A percentile compares a stretch with the other conserved stretches of the same genome.
phyloP scores from a whole-genome alignment of 2,888 invertebrate species.

The Sylvicola fuscatus region DNA sequence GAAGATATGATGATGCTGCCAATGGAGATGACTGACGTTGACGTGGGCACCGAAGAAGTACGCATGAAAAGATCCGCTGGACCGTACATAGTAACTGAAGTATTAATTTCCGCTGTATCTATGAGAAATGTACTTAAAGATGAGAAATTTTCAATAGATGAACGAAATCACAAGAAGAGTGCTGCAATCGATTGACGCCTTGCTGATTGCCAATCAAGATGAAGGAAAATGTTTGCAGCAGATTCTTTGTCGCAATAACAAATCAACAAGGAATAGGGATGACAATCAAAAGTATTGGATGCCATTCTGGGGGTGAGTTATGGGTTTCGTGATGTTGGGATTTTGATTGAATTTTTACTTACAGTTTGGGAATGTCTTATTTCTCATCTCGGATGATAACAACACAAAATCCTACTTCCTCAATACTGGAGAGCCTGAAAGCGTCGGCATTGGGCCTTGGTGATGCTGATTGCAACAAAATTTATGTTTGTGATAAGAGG shows the following conservation, averaged over 20 bases:
- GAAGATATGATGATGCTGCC: conserved; percentile 25
- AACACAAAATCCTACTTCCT: conserved; percentile 22
- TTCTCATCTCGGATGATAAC: conserved; percentile 32
- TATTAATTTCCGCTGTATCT: too few relatives aligned
- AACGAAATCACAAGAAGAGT: conserved; percentile 34
- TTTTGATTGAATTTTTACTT: conserved; percentile 6
- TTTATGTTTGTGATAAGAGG: conserved; percentile 26
- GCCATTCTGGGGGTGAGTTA: conserved; percentile 49
- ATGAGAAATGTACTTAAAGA: too few relatives aligned
- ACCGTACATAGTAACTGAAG: conserved; percentile 2
- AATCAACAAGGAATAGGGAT: conserved; percentile 31
- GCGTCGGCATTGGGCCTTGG: conserved; percentile 48
- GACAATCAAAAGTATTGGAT: conserved; percentile 43
- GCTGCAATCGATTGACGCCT: conserved; percentile 33
- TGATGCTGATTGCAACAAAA: conserved; percentile 37
- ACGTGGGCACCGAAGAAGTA: conserved; percentile 12
- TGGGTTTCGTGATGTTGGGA: neutral
- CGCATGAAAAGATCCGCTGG: conserved; percentile 11
- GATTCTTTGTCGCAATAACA: conserved; percentile 45
- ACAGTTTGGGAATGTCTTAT: conserved; percentile 62
- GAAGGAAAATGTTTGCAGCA: conserved; percentile 37
- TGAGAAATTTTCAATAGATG: conserved; percentile 7
- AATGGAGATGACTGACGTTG: conserved; percentile 17
- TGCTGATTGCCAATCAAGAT: conserved; percentile 29
- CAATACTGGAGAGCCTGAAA: conserved; percentile 36